Base-by-base conservation (phyloP, 2,888 invertebrate genomes). In the Caenorhabditis japonica region DNA sequence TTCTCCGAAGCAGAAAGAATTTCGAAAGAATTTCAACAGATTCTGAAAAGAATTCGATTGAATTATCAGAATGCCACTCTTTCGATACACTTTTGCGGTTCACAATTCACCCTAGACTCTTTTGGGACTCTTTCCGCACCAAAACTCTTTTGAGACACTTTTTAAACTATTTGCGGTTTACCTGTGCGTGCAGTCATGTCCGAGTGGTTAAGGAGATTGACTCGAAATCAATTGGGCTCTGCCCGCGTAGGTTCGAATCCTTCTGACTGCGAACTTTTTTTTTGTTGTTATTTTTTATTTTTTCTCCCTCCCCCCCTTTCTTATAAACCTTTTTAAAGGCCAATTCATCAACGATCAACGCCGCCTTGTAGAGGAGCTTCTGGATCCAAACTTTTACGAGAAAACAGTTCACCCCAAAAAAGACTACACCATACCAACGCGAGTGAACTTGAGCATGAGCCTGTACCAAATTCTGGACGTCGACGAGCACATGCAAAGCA, bases 401-500 rank as follows among this genome's bases (percentile, higher is more conserved):
- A 77, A 70, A 38, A 86, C 79, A 12, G 86, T 86, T n/a, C 85
- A 86, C 70, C 86, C 86, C 2, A 66, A 71, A 38, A 69, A 55
- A 27, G 75, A 86, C 39, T 81, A 82, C 56, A 52, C 56, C 1
- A n/a, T 53, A 8, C 81, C 85, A 7, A 84, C 84, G 5, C 88
- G 89, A 55, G 88, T 90, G 27, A 89, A 89, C 33, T 88, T 90
- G 69, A 89, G 89, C 56, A 87, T 90, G 77, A 89, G 89, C 12
- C 83, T 90, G 21, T 89, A 89, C 36, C 90, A 90, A 78, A 88
- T 90, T 33, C 88, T 90, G 23, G 90, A 90, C 79, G 89, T 90
- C 83, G 83, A 87, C 38, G 87, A 87, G 46, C 79, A 85, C 15
- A 76, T 75, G 34, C 87, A 87, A 60, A 83, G 80, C 46, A 69